Evolutionary conservation across 2,113 vertebrate genomes (phyloP), one percentile per base, ranked within the genome.

Genomic region (Nothobranchius furzeri): DNA sequence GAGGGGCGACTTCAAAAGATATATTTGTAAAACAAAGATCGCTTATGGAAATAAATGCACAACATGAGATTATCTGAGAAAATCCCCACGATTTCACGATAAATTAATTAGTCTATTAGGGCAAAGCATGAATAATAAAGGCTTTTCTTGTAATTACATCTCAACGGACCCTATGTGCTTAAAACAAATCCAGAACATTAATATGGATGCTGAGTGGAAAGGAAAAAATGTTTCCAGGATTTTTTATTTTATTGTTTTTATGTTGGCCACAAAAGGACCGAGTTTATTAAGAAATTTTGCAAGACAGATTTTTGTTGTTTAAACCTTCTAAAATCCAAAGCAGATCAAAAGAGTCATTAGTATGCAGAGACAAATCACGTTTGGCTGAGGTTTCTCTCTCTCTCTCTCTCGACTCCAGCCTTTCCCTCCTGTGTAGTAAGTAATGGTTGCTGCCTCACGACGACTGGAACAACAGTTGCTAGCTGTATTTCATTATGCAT

Each of bases 301-400:
- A 72, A 87, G 83, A 87, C 86, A 88, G 60, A 82, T 84, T 88
- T 50, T 91, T 87, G 86, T 86, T 91, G 83, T 88, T 88, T 80
- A 85, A 91, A 84, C 88, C 84, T 88, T 77, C 75, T 87, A 87
- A 89, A 90, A 87, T 85, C 86, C 43, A 60, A 85, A 73, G 75
- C 82, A 88, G 90, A 91, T 91, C 86, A 89, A 91, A 90, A 89
- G 86, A 76, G 69, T 83, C 82, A 86, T 90, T 89, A 89, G 85
- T 85, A 88, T 91, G 85, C 84, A 82, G 70, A 89, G 82, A 90
- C 87, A 89, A 89, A 89, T 87, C 86, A 82, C 82, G 86, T 89
- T 91, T 90, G 88, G 87, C 87, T 86, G 82, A 83, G 84, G 81
- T 84, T 88, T 74, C 81, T 84, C 83, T 84, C 50, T 73, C 78